Conservation (phyloP, 2,888 invertebrate genomes). For the Leistus spinibarbis region DNA sequence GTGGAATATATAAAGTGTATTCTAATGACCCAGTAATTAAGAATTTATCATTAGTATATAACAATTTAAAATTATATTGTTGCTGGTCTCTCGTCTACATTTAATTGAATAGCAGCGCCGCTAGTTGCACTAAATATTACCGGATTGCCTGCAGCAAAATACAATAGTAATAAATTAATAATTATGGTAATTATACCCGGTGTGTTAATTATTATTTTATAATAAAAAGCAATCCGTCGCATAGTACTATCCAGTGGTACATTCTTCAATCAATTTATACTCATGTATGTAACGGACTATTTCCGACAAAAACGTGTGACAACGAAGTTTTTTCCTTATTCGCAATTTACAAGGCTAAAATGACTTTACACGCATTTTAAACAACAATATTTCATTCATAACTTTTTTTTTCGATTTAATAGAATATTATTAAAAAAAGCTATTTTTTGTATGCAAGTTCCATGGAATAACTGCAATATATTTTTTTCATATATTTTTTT, state of each 20-base stretch:
- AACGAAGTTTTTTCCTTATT: background rate
- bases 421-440: too few species aligned
- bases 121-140: constrained; percentile 17
- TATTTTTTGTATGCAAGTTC: too few species aligned
- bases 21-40: background rate
- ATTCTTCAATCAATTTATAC: background rate
- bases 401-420: too few species aligned
- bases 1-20: background rate
- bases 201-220: constrained; percentile 34
- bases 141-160: constrained; percentile 21
- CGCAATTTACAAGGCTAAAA: too few species aligned
- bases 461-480: background rate
- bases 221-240: constrained; percentile 19
- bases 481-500: background rate
- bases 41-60: background rate
- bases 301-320: background rate
- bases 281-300: background rate
- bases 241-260: constrained; percentile 17
- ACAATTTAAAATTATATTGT: background rate
- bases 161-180: constrained; percentile 30
- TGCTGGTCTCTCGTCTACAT: background rate
- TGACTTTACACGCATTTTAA: background rate
- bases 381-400: background rate
- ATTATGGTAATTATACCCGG: constrained; percentile 30
- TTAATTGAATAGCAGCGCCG: background rate